Conservation (phyloP, 1,140 invertebrate species). For the Himalopsyche phryganea region DNA sequence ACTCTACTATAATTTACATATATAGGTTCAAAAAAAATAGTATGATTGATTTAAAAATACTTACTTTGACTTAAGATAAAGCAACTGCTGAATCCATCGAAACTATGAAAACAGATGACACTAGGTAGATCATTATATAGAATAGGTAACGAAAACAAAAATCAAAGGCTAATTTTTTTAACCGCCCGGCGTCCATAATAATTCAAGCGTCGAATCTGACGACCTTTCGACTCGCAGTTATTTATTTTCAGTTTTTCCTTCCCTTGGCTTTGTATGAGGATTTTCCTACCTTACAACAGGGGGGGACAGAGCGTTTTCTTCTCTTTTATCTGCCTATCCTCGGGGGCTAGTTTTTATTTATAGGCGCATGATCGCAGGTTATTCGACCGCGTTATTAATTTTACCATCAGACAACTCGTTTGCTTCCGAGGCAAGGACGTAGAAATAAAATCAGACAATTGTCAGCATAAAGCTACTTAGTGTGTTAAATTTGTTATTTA, state of each 20-base stretch:
- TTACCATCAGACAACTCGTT: slow-evolving; percentile 31
- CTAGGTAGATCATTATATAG: too few species aligned
- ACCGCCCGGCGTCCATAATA: slow-evolving; percentile 28
- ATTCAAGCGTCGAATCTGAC: slow-evolving; percentile 33
- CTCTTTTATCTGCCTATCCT: slow-evolving; percentile 22
- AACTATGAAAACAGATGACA: too few species aligned
- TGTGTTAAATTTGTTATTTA: too few species aligned
- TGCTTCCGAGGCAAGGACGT: slow-evolving; percentile 10
- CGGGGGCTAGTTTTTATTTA: slow-evolving; percentile 33
- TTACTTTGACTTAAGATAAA: too few species aligned
- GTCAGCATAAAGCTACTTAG: too few species aligned
- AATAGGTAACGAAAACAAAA: too few species aligned
- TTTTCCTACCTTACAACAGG: not conserved
- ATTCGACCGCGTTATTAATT: slow-evolving; percentile 35
- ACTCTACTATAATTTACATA: too few species aligned
- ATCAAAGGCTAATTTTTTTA: too few species aligned
- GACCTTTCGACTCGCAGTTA: slow-evolving; percentile 33
- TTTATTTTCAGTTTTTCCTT: slow-evolving; percentile 31
- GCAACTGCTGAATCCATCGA: too few species aligned
- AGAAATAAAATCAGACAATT: too few species aligned
- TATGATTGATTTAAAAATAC: too few species aligned
- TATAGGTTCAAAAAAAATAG: too few species aligned
- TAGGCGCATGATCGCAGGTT: slow-evolving; percentile 34
- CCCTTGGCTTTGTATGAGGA: not conserved
- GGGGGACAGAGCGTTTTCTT: slow-evolving; percentile 4